Evolutionary conservation across 2,113 vertebrate species (phyloP), one percentile per base, ranked within the genome.

Genomic region (Crotalus tigris): DNA sequence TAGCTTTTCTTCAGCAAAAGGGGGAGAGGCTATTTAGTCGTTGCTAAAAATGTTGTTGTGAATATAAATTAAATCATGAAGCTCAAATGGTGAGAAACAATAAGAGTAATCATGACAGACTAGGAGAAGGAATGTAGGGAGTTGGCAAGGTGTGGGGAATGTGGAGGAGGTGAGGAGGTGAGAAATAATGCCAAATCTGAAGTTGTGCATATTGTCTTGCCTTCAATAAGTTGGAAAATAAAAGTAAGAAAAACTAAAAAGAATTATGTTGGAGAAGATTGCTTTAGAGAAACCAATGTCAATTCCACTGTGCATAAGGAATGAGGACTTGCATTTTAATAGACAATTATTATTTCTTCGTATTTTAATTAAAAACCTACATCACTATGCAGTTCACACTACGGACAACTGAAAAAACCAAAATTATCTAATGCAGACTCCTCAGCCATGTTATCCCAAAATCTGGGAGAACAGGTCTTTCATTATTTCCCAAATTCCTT

Each of bases 161-260:
- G 94, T 96, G 95, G 94, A 96, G 96, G 94, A 95, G 95, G 94
- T 94, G 94, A 86, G 69, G 3, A 91, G 91, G 90, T 4, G 88
- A 93, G 55, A 92, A 91, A 44, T 86, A 94, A 91, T 94, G 92
- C 81, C 94, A 4, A 85, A 54, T 39, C 57, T 93, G 75, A 58
- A 46, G 29, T 96, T 95, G 87, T 12, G 75, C 93, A 94, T 95
- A 92, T 95, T 91, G 93, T 69, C 92, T 75, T 64, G 91, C 92
- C 85, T 94, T 94, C 86, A 92, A 59, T 89, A 26, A 89, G 94
- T 44, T 23, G 92, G 89, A 51, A 94, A 90, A 9, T 0, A 92
- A 92, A 91, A 91, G 92, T 51, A 90, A 55, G 95, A 85, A 93
- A 91, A 92, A 86, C 4, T 81, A 91, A 93, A 95, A 92, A 55